Evolutionary conservation across 2,113 vertebrate genomes (phyloP).

Genomic region (Microtus pennsylvanicus): DNA sequence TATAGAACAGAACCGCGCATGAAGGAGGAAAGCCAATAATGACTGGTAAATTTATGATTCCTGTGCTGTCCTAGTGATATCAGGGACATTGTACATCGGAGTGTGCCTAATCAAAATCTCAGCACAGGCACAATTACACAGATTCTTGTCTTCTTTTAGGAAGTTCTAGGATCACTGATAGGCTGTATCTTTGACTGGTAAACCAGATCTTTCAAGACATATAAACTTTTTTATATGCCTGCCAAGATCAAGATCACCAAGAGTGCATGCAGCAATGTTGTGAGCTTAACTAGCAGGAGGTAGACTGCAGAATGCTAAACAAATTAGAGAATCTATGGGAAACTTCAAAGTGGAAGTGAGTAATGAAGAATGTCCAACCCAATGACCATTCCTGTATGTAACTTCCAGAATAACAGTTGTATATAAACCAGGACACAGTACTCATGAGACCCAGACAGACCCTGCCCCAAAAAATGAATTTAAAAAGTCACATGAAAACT

Average conservation of each 20-base stretch:
- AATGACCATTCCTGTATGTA: neutral
- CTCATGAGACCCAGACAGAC: neutral
- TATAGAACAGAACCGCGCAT: neutral
- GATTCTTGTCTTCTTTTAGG: neutral
- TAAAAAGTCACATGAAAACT: neutral
- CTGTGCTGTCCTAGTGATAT: neutral
- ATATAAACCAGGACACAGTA: neutral
- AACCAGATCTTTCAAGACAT: constrained; percentile 3
- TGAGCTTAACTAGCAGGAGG: constrained; percentile 12
- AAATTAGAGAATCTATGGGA: constrained; percentile 1
- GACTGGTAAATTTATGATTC: neutral
- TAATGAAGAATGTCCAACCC: neutral
- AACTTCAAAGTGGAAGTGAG: neutral
- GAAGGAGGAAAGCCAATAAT: constrained; percentile 29
- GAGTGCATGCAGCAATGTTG: neutral
- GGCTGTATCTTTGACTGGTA: neutral
- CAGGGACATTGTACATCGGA: neutral
- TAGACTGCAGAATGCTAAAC: neutral
- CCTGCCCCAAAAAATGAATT: neutral
- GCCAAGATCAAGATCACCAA: constrained; percentile 5
- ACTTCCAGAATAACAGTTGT: neutral
- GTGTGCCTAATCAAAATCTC: constrained; percentile 10
- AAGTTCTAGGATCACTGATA: neutral
- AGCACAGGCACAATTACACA: neutral
- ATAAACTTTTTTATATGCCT: neutral